These are phyloP conservation scores for Onthophagus sagittarius DNA, from an alignment of 2,888 invertebrate genomes.

Conservation along the genomic window DNA sequence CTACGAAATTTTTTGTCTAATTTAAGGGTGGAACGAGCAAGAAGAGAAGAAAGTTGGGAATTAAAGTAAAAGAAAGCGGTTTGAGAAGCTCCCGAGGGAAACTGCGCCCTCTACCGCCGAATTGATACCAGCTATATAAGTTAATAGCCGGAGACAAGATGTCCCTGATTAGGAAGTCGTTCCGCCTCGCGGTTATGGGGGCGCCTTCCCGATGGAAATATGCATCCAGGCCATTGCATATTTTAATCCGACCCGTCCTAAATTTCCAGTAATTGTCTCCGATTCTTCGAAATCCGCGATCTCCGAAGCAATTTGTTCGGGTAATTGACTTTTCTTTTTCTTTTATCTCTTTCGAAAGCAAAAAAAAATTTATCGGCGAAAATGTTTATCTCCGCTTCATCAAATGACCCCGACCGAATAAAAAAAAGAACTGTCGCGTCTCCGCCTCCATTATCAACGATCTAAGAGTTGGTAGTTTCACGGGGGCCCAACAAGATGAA, in stretches of 20 bases:
- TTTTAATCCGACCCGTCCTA: conserved; percentile 22
- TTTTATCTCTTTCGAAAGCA: neutral
- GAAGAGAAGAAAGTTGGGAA: conserved; percentile 20
- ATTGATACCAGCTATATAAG: conserved; percentile 51
- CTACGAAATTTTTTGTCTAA: neutral
- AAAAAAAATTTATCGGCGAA: neutral
- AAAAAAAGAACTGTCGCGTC: conserved; percentile 29
- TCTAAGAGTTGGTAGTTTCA: conserved; percentile 28
- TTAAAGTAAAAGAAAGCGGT: conserved; percentile 32
- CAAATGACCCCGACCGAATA: neutral
- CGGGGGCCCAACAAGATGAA: conserved; percentile 29
- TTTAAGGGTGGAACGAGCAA: conserved; percentile 8
- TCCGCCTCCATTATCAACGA: conserved; percentile 32
- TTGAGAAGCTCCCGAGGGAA: conserved; percentile 32
- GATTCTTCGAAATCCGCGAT: conserved; percentile 24
- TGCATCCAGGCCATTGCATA: conserved; percentile 26
- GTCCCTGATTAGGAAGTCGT: conserved; percentile 45
- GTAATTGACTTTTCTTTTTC: neutral
- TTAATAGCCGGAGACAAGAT: conserved; percentile 50
- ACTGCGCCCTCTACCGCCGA: conserved; percentile 36
- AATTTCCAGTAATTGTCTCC: conserved; percentile 20
- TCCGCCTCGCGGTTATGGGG: conserved; percentile 19
- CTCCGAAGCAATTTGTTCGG: conserved; percentile 19
- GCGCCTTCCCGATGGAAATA: conserved; percentile 27
- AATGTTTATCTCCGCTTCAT: neutral